Percentiles rank a stretch among this genome's conserved stretches.
Conservation (phyloP, 2,888 invertebrate species). For the Drosophila rubida region DNA sequence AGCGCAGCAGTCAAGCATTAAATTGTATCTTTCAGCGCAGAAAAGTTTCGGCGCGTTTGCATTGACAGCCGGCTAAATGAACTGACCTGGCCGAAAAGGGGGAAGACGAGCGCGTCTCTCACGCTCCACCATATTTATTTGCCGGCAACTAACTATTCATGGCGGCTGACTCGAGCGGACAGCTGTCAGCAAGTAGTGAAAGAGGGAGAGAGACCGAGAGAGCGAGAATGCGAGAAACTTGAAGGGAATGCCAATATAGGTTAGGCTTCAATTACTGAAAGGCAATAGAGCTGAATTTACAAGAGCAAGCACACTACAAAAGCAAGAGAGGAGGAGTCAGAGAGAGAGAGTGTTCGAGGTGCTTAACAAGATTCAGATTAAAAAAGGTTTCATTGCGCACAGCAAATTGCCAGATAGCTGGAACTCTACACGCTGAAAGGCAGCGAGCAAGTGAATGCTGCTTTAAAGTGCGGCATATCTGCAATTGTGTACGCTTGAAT, state of each 20-base stretch:
- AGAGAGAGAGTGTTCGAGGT: not conserved
- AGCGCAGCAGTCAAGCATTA: slow-evolving; percentile 73
- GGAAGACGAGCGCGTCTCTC: slow-evolving; percentile 4
- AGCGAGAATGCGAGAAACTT: not conserved
- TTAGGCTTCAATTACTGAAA: not conserved
- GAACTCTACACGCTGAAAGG: not conserved
- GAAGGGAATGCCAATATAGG: slow-evolving; percentile 1
- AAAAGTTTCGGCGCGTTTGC: slow-evolving; percentile 45
- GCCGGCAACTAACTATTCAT: slow-evolving; percentile 32
- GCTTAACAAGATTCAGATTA: not conserved
- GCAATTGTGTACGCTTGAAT: too few relatives aligned
- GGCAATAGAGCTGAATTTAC: not conserved
- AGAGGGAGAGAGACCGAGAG: too few relatives aligned
- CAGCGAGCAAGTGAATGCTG: not conserved
- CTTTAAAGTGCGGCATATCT: too few relatives aligned
- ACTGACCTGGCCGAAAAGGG: slow-evolving; percentile 29
- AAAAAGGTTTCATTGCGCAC: not conserved
- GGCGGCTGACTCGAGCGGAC: not conserved
- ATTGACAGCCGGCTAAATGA: slow-evolving; percentile 49
- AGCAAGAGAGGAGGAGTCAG: not conserved
- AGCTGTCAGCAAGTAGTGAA: slow-evolving; percentile 2
- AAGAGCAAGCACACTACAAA: not conserved
- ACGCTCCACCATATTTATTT: too few relatives aligned
- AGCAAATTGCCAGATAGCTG: too few relatives aligned
- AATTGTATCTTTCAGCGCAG: slow-evolving; percentile 70